Base-by-base conservation (phyloP, 2,888 invertebrate species). In the Apamea epomidion region DNA sequence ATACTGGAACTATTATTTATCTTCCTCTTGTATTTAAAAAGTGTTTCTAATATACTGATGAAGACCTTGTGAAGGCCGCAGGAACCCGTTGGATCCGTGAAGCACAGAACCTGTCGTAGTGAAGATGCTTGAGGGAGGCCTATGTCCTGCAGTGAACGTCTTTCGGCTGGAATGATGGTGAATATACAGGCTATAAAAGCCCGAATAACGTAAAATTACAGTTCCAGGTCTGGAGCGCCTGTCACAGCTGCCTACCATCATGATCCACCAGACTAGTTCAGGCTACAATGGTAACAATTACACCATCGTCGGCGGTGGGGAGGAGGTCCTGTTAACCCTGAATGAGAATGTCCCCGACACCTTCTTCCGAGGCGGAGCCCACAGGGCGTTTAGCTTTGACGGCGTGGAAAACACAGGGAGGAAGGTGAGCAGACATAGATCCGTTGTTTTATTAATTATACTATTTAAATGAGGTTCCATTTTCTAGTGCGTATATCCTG, bases 221-320 rank as follows among this genome's bases (percentile, higher is more conserved):
- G 82, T 72, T 72, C 62, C 78, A 73, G 62, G 71, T 16, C 3
- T 82, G 16, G 82, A 77, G 37, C 83, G 54, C 7, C 72, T 82
- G 37, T 58, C 21, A 1, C 45, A 71, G 21, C 37, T 82, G 45
- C 12, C 25, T 8, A 48, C 29, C 25, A 37, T 82, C 18, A 70
- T 29, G 32, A 2, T 81, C 21, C 62, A 76, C 25, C 81, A 81
- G 76, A 81, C 51, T 3, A 76, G 58, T n/a, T 21, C 37, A 0
- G 70, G 76, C 25, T 69, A 69, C 69, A n/a, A 81, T n/a, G 81
- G 81, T 37, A 81, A 65, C 70, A 83, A 83, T 51, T 83, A 54
- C 75, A 54, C 54, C 4, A 62, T 83, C n/a, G 16, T 62, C 48
- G 14, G 51, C 8, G 76, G 45, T 37, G 78, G 12, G 0, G 80